Evolutionary conservation across 2,888 invertebrate genomes (phyloP).

Genomic region (Phyto melanocephala): DNA sequence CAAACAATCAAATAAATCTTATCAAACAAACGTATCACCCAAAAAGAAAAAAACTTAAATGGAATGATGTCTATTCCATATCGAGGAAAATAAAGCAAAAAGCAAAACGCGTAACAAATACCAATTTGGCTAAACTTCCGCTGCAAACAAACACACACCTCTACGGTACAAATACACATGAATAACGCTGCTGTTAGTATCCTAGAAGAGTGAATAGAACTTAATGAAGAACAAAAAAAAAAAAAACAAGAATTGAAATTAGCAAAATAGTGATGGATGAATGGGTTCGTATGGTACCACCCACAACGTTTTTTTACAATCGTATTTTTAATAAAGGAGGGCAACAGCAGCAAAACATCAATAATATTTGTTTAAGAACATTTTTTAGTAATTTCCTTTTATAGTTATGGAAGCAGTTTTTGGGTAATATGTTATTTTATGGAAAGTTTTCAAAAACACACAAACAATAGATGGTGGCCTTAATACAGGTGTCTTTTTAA

Average conservation of each 20-base stretch:
- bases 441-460: too few species aligned
- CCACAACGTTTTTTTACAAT: too few species aligned
- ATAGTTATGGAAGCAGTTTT: too few species aligned
- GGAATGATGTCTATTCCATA: background rate
- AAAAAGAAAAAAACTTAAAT: background rate
- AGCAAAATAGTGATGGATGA: constrained; percentile 38
- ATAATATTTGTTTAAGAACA: too few species aligned
- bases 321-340: too few species aligned
- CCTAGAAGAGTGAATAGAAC: background rate
- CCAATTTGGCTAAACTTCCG: constrained; percentile 59
- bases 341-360: too few species aligned
- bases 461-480: too few species aligned
- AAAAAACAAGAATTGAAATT: constrained; percentile 38
- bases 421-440: too few species aligned
- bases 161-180: background rate
- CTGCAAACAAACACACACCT: background rate
- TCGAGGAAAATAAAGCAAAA: background rate
- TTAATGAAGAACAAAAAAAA: constrained; percentile 66
- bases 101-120: constrained; percentile 58
- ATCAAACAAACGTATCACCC: constrained; percentile 47
- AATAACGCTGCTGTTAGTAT: background rate
- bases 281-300: constrained; percentile 29
- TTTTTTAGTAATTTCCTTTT: too few species aligned
- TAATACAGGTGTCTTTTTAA: too few species aligned
- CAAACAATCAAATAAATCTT: constrained; percentile 43